These are phyloP conservation scores for Aegithalos caudatus DNA, from an alignment of 2,113 vertebrate species.

Conservation along the genomic window DNA sequence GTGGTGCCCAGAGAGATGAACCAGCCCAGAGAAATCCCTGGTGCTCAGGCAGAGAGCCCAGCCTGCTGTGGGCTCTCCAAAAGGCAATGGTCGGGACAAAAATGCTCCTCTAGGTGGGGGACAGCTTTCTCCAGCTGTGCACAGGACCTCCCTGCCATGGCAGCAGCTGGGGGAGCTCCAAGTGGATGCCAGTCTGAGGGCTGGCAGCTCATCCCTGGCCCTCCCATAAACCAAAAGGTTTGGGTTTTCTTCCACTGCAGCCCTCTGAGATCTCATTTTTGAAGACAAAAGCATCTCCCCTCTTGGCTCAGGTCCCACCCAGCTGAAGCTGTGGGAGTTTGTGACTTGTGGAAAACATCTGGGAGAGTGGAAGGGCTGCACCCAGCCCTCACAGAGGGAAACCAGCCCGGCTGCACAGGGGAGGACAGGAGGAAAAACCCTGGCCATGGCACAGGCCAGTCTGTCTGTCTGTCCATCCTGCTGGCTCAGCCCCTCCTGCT, in stretches of 20 bases:
- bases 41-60: not conserved
- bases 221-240: fast-evolving
- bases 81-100: not conserved
- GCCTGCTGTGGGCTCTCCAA: not conserved
- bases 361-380: fast-evolving
- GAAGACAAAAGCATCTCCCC: not conserved
- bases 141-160: not conserved
- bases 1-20: not conserved
- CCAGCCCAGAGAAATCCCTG: not conserved
- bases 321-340: not conserved
- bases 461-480: not conserved
- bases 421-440: not conserved
- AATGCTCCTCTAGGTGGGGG: not conserved
- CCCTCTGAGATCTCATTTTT: not conserved
- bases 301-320: not conserved
- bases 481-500: not conserved
- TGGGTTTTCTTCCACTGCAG: not conserved
- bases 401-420: not conserved
- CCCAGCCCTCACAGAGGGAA: not conserved
- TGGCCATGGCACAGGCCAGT: not conserved
- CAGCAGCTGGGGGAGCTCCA: not conserved
- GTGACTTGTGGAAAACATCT: not conserved
- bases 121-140: not conserved
- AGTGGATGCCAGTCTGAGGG: not conserved
- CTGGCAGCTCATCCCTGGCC: not conserved